A percentile compares a stretch with the other conserved stretches of the same genome.
Conservation (phyloP, 2,113 vertebrate genomes). For the Osmerus mordax region DNA sequence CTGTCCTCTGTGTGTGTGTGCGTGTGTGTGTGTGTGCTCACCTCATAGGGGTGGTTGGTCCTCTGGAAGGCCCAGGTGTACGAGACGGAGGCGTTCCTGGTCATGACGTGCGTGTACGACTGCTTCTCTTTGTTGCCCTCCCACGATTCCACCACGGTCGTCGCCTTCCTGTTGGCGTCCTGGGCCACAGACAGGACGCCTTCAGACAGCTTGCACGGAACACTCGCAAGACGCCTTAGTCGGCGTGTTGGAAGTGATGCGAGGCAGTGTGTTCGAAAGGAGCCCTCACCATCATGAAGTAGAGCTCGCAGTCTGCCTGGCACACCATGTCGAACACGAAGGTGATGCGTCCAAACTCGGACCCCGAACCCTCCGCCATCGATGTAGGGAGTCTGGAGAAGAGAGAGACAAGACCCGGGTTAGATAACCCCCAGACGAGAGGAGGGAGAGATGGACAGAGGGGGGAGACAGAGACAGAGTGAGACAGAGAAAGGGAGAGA, state of each 20-base stretch:
- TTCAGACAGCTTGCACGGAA: not conserved
- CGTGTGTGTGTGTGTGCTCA: conserved; percentile 66
- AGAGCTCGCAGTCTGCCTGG: conserved; percentile 87
- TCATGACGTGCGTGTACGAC: conserved; percentile 86
- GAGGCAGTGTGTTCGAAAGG: conserved; percentile 21
- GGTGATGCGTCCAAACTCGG: conserved; percentile 87
- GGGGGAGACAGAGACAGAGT: not conserved
- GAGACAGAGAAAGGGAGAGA: not conserved
- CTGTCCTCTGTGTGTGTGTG: not conserved
- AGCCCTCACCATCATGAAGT: conserved; percentile 93
- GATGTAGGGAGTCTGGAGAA: conserved; percentile 83
- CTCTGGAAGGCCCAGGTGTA: conserved; percentile 99
- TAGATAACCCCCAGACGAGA: not conserved
- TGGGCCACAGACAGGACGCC: conserved; percentile 51
- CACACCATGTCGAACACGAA: conserved; percentile 95
- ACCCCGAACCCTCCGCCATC: conserved; percentile 76
- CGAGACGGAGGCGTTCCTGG: conserved; percentile 87
- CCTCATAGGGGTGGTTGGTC: conserved; percentile 86
- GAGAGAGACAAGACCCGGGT: conserved; percentile 3
- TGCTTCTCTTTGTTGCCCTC: conserved; percentile 86
- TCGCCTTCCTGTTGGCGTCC: conserved; percentile 92
- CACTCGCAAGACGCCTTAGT: not conserved
- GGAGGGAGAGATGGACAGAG: not conserved
- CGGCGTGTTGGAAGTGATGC: not conserved
- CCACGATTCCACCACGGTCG: conserved; percentile 94